Evolutionary conservation across 2,113 vertebrate genomes (phyloP).

Genomic region (Lasiurus cinereus): DNA sequence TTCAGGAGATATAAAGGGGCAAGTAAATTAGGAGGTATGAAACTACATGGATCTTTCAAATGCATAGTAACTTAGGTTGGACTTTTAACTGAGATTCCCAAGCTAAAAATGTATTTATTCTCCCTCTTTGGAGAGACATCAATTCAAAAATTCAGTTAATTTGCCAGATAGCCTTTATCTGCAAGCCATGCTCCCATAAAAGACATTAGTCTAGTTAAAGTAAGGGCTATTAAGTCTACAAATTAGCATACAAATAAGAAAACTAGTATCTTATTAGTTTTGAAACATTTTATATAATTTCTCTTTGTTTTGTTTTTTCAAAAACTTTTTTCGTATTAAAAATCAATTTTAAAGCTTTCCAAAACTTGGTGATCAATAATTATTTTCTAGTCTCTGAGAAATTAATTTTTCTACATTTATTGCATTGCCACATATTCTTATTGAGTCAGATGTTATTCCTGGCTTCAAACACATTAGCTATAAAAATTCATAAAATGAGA

Average conservation of each 20-base stretch:
- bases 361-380: slow-evolving; percentile 86
- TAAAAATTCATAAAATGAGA: slow-evolving; percentile 89
- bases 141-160: slow-evolving; percentile 56
- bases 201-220: slow-evolving; percentile 84
- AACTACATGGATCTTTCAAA: background rate
- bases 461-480: slow-evolving; percentile 87
- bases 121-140: background rate
- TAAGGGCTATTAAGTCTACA: slow-evolving; percentile 82
- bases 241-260: slow-evolving; percentile 84
- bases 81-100: background rate
- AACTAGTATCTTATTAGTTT: slow-evolving; percentile 87
- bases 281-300: slow-evolving; percentile 83
- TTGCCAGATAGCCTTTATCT: slow-evolving; percentile 73
- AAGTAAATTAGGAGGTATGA: slow-evolving; percentile 25
- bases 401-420: slow-evolving; percentile 85
- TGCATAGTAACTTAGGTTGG: background rate
- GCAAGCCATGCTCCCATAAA: slow-evolving; percentile 69
- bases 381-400: slow-evolving; percentile 84
- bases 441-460: slow-evolving; percentile 87
- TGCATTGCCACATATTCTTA: slow-evolving; percentile 81
- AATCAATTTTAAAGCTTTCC: slow-evolving; percentile 85
- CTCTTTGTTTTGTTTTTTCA: slow-evolving; percentile 81
- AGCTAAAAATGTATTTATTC: slow-evolving; percentile 43
- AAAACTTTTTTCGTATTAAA: slow-evolving; percentile 82
- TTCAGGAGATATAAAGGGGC: background rate